Percentiles rank a stretch among this genome's conserved stretches.
Conservation (phyloP, 1,140 invertebrate genomes). For the Coptotermes formosanus region DNA sequence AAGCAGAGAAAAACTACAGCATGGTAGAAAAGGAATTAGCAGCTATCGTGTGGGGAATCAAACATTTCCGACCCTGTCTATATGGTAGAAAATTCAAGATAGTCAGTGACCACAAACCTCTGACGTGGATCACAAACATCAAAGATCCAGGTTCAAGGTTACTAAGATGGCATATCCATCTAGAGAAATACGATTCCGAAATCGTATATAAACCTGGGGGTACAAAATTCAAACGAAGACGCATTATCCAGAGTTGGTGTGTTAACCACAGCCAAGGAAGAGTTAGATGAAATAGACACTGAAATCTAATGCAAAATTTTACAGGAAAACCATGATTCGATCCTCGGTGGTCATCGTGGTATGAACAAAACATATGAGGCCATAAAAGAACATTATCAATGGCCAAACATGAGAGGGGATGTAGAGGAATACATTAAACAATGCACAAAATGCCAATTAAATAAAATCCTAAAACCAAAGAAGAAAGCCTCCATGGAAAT, state of each 20-base stretch:
- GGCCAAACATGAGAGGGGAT: background rate
- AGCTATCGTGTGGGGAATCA: too few relatives aligned
- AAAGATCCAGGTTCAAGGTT: slow-evolving; percentile 40
- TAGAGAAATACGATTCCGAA: slow-evolving; percentile 43
- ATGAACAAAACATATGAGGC: too few relatives aligned
- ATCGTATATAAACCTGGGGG: slow-evolving; percentile 39
- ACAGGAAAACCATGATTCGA: too few relatives aligned
- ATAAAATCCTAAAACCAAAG: background rate
- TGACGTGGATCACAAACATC: too few relatives aligned
- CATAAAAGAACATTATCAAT: background rate
- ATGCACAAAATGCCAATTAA: slow-evolving; percentile 1
- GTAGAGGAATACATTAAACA: background rate
- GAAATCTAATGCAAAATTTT: too few relatives aligned
- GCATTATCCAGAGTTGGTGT: too few relatives aligned
- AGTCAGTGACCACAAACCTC: too few relatives aligned
- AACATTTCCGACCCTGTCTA: too few relatives aligned
- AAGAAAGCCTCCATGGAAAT: background rate
- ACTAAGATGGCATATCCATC: slow-evolving; percentile 41
- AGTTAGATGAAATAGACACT: too few relatives aligned
- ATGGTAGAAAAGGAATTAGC: slow-evolving; percentile 45
- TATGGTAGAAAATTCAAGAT: too few relatives aligned
- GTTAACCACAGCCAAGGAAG: background rate
- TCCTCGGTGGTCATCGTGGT: too few relatives aligned
- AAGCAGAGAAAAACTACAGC: slow-evolving; percentile 38
- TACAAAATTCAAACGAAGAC: too few relatives aligned